Evolutionary conservation across 2,797 vertebrate genomes (phyloP).

Genomic region (Takifugu rubripes): DNA sequence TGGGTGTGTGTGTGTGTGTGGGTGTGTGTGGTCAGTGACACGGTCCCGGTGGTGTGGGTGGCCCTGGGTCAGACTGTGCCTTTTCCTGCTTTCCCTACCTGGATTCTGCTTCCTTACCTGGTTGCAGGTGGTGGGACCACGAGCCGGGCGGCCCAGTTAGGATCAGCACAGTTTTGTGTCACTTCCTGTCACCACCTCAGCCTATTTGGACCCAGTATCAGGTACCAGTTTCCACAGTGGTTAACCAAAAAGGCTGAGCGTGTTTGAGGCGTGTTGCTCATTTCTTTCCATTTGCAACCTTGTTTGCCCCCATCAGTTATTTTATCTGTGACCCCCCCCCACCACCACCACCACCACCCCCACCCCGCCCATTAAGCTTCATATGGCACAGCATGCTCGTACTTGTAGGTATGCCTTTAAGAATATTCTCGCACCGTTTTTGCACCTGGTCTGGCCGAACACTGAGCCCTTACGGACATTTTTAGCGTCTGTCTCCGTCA

Average conservation of each 20-base stretch:
- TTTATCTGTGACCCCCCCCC: no score
- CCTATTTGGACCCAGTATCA: neutral
- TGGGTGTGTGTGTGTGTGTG: no score
- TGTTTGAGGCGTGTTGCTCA: no score
- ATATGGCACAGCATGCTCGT: conserved; percentile 19
- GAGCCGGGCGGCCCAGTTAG: no score
- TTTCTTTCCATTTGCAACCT: no score
- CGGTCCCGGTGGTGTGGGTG: no score
- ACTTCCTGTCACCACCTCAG: neutral
- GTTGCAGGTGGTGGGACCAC: no score
- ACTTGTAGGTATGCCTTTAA: neutral
- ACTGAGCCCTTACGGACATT: conserved; percentile 21
- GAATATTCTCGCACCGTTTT: neutral
- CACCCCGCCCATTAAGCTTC: conserved; percentile 1
- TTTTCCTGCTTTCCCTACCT: no score
- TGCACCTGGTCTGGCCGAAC: conserved; percentile 2
- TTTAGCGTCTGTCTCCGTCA: conserved; percentile 40
- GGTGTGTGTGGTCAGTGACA: no score
- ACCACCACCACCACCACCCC: no score
- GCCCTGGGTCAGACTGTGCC: no score
- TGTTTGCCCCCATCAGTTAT: neutral
- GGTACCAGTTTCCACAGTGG: neutral
- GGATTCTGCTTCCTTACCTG: no score
- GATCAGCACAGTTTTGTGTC: neutral
- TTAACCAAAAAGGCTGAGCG: neutral